Evolutionary conservation across 2,113 vertebrate species (phyloP), one percentile per base, ranked within the genome.

Genomic region (Ameiurus melas): DNA sequence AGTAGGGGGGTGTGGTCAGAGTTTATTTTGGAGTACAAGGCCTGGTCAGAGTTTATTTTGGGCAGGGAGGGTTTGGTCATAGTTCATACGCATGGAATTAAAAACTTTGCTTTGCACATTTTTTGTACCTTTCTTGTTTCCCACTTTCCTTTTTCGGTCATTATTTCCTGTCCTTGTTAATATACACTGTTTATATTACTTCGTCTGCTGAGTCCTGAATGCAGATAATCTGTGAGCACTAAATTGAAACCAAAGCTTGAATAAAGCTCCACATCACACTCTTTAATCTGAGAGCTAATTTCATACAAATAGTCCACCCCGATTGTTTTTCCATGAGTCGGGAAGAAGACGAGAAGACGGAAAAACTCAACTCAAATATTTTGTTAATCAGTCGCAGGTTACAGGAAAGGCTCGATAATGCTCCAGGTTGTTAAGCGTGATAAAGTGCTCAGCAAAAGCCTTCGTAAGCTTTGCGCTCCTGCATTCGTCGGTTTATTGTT

Each of bases 391-490:
- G 73, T 13, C 1, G 12, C 20, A n/a, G 1, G 27, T 79, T 79
- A 17, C 47, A 66, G 36, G 57, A 78, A 43, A 20, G 1, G 8
- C 71, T 85, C 20, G 0, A 20, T 30, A 58, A 20, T 33, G 19
- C 58, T 66, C n/a, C 53, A 10, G 57, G 47, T 62, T 20, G 43
- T 70, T 19, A 84, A 71, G 22, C 8, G 33, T 20, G 75, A 90
- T 73, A 43, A 68, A 64, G 66, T 39, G 33, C 43, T 53, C 39
- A 66, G 81, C 27, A 79, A 84, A 64, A 87, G 47, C 68, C 81
- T 71, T 80, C 19, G 36, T 36, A 17, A 51, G 81, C n/a, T 66
- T 33, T 58, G 43, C 55, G 53, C 71, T 87, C 22, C 39, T 13
- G 25, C 5, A 60, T 30, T 73, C 77, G 3, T 6, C 51, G 16